These are phyloP conservation scores for Pachymerium ferrugineum DNA, from an alignment of 2,888 invertebrate genomes.

Conservation along the genomic window DNA sequence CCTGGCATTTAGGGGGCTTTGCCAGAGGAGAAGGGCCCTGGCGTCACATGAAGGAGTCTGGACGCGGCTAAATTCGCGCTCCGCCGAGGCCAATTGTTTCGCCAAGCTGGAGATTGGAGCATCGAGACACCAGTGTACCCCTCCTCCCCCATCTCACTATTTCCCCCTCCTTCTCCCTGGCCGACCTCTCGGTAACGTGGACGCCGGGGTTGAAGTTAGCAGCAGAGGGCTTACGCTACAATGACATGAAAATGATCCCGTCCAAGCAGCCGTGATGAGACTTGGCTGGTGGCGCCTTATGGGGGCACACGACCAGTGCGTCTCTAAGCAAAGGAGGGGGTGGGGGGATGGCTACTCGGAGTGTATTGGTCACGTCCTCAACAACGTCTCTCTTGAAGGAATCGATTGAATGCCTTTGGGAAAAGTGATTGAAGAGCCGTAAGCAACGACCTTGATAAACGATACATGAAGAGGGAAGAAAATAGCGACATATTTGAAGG, in stretches of 20 bases:
- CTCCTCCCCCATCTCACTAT: background rate
- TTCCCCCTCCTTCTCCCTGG: background rate
- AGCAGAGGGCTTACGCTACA: slow-evolving; percentile 21
- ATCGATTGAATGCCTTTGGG: slow-evolving; percentile 19
- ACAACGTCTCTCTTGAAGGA: background rate
- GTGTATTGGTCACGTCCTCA: slow-evolving; percentile 12
- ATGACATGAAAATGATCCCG: slow-evolving; percentile 32
- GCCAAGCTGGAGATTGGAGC: slow-evolving; percentile 29
- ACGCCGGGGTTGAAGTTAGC: slow-evolving; percentile 13
- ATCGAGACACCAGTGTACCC: background rate
- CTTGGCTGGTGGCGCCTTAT: slow-evolving; percentile 19
- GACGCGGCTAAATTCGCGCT: slow-evolving; percentile 4
- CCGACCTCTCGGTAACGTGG: background rate
- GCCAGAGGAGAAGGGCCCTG: background rate
- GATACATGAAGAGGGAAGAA: background rate
- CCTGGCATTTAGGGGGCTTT: slow-evolving; percentile 34
- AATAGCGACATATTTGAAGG: background rate
- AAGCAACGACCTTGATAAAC: slow-evolving; percentile 17
- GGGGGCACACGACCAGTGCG: background rate
- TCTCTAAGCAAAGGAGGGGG: background rate
- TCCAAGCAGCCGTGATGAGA: slow-evolving; percentile 22
- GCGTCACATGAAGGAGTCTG: background rate
- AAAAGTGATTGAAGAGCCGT: slow-evolving; percentile 20
- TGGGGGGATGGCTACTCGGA: background rate
- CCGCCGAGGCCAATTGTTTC: slow-evolving; percentile 29